These are phyloP conservation scores for Orchestia grillus DNA, from an alignment of 1,140 invertebrate species.

Conservation along the genomic window DNA sequence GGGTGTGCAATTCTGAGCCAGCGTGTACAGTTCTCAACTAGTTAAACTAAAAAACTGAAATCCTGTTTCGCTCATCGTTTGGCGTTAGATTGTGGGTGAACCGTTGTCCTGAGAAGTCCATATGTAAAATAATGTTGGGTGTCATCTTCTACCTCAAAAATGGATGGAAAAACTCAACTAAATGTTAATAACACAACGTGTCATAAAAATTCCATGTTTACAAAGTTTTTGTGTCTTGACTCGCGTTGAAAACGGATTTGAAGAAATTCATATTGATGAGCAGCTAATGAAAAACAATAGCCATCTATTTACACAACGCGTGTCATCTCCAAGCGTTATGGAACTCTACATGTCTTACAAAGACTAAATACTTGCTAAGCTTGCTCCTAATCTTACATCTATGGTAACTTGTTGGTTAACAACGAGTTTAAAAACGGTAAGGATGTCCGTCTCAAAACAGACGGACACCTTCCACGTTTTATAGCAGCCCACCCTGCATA, in stretches of 20 bases:
- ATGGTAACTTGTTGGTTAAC: slow-evolving; percentile 33
- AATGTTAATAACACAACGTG: not conserved
- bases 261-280: not conserved
- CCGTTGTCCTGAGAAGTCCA: not conserved
- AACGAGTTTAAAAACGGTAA: slow-evolving; percentile 12
- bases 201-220: not conserved
- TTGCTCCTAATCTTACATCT: slow-evolving; percentile 8
- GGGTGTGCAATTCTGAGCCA: not conserved
- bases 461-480: not conserved
- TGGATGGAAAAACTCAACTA: not conserved
- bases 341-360: not conserved
- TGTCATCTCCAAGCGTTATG: not conserved
- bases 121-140: not conserved
- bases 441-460: not conserved
- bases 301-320: not conserved
- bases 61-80: too few relatives aligned
- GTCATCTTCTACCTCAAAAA: not conserved
- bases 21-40: not conserved
- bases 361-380: not conserved
- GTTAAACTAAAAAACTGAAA: too few relatives aligned
- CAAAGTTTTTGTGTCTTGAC: not conserved
- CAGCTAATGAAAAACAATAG: not conserved
- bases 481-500: not conserved
- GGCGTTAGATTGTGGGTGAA: not conserved
- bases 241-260: not conserved